A percentile compares a stretch with the other conserved stretches of the same genome.
Conservation (phyloP, 2,113 vertebrate genomes). For the Rhinogobius similis region DNA sequence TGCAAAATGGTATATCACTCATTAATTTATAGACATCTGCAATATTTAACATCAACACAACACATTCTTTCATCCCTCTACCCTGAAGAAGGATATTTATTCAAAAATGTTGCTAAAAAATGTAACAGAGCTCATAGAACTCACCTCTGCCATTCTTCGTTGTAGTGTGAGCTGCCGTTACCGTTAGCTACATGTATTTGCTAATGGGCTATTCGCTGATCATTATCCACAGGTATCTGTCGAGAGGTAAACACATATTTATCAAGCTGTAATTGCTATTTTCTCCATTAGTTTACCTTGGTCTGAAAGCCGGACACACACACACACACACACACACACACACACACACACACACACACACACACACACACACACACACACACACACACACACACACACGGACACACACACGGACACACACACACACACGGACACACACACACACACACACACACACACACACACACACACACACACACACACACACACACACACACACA, state of each 20-base stretch:
- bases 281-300: conserved; percentile 38
- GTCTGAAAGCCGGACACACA: neutral
- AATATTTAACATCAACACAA: no score
- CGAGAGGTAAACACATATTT: conserved; percentile 37
- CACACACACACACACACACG: no score
- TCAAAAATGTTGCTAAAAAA: neutral
- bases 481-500: no score
- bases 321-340: neutral
- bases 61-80: no score
- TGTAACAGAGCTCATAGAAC: neutral
- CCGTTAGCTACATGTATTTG: conserved; percentile 33
- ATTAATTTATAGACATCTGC: no score
- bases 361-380: no score
- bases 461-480: no score
- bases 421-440: conserved; percentile 1
- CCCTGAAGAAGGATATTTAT: neutral
- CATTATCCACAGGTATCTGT: conserved; percentile 50
- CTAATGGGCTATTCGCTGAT: conserved; percentile 51
- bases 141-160: neutral
- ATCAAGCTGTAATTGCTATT: conserved; percentile 55
- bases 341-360: no score
- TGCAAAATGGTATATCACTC: no score
- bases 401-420: neutral
- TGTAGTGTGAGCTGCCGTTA: conserved; percentile 3
- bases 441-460: neutral